These are phyloP conservation scores for Ophioderma brevispina DNA, from an alignment of 35 echinoderm and acorn worm species.

Conservation along the genomic window DNA sequence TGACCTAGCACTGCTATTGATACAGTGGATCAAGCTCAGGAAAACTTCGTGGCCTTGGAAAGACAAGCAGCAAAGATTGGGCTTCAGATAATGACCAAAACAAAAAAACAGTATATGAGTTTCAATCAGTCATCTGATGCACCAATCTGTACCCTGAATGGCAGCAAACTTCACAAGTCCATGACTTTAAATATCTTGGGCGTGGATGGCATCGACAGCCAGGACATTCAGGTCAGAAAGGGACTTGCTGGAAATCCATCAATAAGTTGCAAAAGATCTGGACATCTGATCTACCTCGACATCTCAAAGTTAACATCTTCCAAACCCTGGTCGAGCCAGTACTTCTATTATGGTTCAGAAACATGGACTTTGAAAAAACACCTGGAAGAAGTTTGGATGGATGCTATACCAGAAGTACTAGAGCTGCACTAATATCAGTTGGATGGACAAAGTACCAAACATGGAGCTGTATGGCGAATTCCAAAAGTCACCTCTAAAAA, in stretches of 20 bases:
- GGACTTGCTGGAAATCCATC: background rate
- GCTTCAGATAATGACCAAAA: no score
- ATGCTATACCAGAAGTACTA: background rate
- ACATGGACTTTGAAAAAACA: no score
- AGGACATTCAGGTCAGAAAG: background rate
- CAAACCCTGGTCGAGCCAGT: background rate
- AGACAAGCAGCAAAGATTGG: no score
- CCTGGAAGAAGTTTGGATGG: background rate
- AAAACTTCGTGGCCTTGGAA: no score
- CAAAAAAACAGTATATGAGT: no score
- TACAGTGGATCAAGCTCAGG: background rate
- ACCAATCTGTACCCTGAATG: no score
- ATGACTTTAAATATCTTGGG: background rate
- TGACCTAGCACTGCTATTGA: no score
- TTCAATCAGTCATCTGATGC: no score
- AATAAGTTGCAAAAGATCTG: no score
- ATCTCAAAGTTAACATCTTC: no score
- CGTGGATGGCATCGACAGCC: background rate
- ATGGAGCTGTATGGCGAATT: background rate
- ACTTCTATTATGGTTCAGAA: background rate
- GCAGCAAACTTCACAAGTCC: background rate
- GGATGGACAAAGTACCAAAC: background rate
- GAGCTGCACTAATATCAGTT: background rate
- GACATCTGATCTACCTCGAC: no score
- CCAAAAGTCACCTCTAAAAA: background rate